Percentiles rank a stretch among this genome's conserved stretches.
These are phyloP conservation scores for Daubentonia madagascariensis DNA, from an alignment of 2,113 vertebrate genomes.

Conservation along the genomic window DNA sequence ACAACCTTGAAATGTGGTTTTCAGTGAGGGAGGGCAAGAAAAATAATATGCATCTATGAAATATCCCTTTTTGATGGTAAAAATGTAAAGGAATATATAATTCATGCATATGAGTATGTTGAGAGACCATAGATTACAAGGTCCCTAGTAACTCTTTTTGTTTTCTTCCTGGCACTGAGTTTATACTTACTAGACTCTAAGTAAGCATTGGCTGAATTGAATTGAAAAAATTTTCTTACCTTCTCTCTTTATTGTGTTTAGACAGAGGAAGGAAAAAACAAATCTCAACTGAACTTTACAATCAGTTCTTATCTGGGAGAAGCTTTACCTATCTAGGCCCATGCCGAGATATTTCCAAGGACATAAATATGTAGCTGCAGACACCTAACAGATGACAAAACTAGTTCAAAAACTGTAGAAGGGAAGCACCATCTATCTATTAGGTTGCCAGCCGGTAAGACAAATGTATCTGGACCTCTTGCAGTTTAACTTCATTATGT, in stretches of 20 bases:
- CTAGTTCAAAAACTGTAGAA: not conserved
- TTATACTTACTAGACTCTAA: not conserved
- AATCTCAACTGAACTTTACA: not conserved
- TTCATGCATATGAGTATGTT: not conserved
- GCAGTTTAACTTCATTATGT: not conserved
- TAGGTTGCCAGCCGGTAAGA: not conserved
- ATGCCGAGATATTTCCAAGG: not conserved
- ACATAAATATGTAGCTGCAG: not conserved
- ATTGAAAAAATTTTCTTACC: not conserved
- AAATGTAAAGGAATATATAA: not conserved
- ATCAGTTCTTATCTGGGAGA: not conserved
- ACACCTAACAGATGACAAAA: not conserved
- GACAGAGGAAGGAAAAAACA: not conserved
- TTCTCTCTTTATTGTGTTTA: not conserved
- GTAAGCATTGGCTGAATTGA: not conserved
- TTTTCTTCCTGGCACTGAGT: not conserved
- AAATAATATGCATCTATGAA: constrained; percentile 24
- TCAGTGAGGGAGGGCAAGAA: not conserved
- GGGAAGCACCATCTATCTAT: not conserved
- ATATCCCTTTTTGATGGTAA: not conserved
- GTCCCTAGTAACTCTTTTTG: not conserved
- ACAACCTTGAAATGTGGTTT: constrained; percentile 20
- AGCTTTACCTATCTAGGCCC: not conserved
- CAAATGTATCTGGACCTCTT: not conserved
- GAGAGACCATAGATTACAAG: not conserved